These are phyloP conservation scores for Epicauta chinensis DNA, from an alignment of 1,140 invertebrate species.

Conservation along the genomic window DNA sequence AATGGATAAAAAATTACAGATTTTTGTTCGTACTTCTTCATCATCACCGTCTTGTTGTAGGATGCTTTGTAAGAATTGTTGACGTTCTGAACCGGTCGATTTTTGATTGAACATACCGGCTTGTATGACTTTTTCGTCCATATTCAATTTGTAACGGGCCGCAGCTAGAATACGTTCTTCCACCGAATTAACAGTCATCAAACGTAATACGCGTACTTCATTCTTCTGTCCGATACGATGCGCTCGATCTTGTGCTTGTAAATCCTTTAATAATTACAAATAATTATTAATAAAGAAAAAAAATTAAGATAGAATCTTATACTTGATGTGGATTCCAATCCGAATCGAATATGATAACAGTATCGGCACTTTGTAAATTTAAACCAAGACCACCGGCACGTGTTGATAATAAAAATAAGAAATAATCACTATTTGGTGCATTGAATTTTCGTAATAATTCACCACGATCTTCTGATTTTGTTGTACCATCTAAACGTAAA, in stretches of 20 bases:
- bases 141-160: constrained; percentile 88
- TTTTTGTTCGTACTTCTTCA: constrained; percentile 80
- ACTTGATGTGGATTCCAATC: constrained; percentile 99
- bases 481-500: constrained; percentile 85
- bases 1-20: not conserved
- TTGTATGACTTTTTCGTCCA: constrained; percentile 99
- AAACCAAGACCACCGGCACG: constrained; percentile 94
- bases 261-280: constrained; percentile 54
- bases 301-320: constrained; percentile 4
- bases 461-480: constrained; percentile 96
- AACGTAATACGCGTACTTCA: constrained; percentile 90
- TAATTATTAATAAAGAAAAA: not conserved
- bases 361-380: constrained; percentile 97
- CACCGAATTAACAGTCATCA: constrained; percentile 98
- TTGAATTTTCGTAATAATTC: constrained; percentile 92
- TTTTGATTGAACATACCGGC: constrained; percentile 99
- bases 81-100: constrained; percentile 90
- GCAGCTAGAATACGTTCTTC: constrained; percentile 97
- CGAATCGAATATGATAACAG: constrained; percentile 98
- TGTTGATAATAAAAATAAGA: constrained; percentile 94
- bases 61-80: constrained; percentile 92
- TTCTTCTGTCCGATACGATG: constrained; percentile 99
- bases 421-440: constrained; percentile 81
- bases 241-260: constrained; percentile 98
- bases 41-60: constrained; percentile 90